Percentiles rank a stretch among this genome's conserved stretches.
These are phyloP conservation scores for Styela clava DNA, from an alignment of 23 tunicate species.

Conservation along the genomic window DNA sequence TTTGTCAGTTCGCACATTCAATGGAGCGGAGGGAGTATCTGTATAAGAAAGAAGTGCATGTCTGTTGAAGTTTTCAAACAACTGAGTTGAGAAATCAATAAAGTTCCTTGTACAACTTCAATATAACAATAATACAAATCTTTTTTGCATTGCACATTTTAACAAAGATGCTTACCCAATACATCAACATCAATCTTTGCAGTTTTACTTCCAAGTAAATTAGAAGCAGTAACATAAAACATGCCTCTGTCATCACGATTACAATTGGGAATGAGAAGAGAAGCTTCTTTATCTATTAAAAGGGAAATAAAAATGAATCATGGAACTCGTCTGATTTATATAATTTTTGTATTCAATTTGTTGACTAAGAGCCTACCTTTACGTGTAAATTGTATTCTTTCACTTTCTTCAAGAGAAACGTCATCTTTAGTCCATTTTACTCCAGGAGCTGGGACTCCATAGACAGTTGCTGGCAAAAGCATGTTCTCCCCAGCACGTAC, in stretches of 20 bases:
- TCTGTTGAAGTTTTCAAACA: not conserved
- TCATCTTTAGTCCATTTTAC: conserved; percentile 69
- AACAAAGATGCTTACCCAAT: conserved; percentile 73
- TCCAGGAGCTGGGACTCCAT: conserved; percentile 87
- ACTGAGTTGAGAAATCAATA: not conserved
- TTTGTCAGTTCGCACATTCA: conserved; percentile 43
- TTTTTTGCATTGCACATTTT: too few relatives aligned
- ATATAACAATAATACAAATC: too few relatives aligned
- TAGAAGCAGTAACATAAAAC: conserved; percentile 62
- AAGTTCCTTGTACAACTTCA: too few relatives aligned
- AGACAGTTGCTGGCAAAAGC: conserved; percentile 46
- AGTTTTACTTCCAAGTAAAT: conserved; percentile 49
- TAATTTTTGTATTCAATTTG: not conserved
- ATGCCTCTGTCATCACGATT: conserved; percentile 53
- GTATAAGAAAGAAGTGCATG: not conserved
- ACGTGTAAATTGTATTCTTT: conserved; percentile 7
- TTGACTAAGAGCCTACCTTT: not conserved
- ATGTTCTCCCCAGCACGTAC: conserved; percentile 75
- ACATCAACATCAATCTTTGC: conserved; percentile 34
- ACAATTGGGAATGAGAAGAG: conserved; percentile 20
- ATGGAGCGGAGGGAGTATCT: conserved; percentile 61
- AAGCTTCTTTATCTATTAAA: conserved; percentile 24
- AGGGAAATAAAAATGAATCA: not conserved
- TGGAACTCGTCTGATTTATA: not conserved
- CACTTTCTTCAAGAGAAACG: conserved; percentile 36